phyloP scores from a whole-genome alignment of 2,888 invertebrate genomes.

The Dendrolimus houi region DNA sequence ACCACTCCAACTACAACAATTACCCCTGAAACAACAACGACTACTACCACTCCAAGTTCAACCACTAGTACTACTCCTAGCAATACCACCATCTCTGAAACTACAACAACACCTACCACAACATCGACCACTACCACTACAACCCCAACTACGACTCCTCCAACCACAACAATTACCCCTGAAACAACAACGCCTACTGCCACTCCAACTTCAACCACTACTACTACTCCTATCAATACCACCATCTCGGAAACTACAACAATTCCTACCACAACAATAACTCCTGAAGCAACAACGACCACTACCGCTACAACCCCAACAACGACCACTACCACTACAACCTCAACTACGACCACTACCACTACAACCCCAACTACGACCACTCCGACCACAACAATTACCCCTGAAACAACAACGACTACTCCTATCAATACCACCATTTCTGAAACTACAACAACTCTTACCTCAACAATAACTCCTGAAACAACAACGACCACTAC shows the following conservation, averaged over 20 bases:
- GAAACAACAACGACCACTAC: neutral
- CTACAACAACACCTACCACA: slow-evolving; percentile 3
- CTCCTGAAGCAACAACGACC: slow-evolving; percentile 4
- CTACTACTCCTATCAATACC: neutral
- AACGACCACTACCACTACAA: neutral
- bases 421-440: slow-evolving; percentile 1
- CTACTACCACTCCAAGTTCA: slow-evolving; percentile 1
- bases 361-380: slow-evolving; percentile 1
- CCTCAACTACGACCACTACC: slow-evolving; percentile 3
- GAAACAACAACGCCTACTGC: slow-evolving; percentile 1
- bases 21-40: neutral
- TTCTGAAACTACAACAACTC: slow-evolving; percentile 1
- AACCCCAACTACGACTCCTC: neutral
- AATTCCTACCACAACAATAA: slow-evolving; percentile 1
- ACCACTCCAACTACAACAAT: slow-evolving; percentile 1
- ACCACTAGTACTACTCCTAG: slow-evolving; percentile 2
- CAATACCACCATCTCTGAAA: neutral
- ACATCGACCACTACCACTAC: neutral
- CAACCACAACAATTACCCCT: neutral
- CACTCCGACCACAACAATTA: neutral
- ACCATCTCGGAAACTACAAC: neutral
- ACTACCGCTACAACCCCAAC: slow-evolving; percentile 1
- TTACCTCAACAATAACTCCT: slow-evolving; percentile 1
- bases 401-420: slow-evolving; percentile 4
- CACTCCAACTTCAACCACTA: neutral